Evolutionary conservation across 2,888 invertebrate genomes (phyloP), one percentile per base, ranked within the genome.

Genomic region (Drosophila cognata): DNA sequence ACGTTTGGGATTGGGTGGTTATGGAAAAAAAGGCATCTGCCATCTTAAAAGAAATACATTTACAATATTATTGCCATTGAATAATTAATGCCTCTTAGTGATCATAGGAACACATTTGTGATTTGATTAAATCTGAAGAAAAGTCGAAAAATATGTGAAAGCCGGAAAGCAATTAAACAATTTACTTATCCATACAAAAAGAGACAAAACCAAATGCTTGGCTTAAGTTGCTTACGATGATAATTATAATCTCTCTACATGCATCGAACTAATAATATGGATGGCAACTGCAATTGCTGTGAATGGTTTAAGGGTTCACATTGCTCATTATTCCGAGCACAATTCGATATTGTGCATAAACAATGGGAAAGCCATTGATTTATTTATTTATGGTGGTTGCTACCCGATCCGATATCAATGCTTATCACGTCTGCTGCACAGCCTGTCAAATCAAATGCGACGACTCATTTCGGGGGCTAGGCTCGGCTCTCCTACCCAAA

Each of bases 401-500:
- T 21, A 46, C 4, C 46, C 25, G 16, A 46, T 25, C 25, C 46
- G 46, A 53, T 50, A 43, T 28, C 33, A 13, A 77, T 69, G 64
- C 74, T 62, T 62, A 77, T 70, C 78, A 77, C 77, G 78, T 77
- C 58, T 48, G 52, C 31, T 29, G 16, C 43, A 52, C 46, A 46
- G 61, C 46, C 46, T 50, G 48, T 67, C 62, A 55, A 75, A 72
- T 63, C 71, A 56, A 62, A 46, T 58, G 58, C 56, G 53, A 63
- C 51, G 43, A 61, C 60, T 50, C 29, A 61, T 53, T 69, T 46
- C 10, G 38, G 36, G 51, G 63, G 74, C 74, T 74, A 63, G 75
- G 70, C 74, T 35, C 31, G 31, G 33, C 53, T 43, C 31, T 11
- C 48, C 48, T 52, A 61, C 1, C 10, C 7, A 52, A 29, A 59